Evolutionary conservation across 2,888 invertebrate genomes (phyloP).

Genomic region (Endotricha flammealis): DNA sequence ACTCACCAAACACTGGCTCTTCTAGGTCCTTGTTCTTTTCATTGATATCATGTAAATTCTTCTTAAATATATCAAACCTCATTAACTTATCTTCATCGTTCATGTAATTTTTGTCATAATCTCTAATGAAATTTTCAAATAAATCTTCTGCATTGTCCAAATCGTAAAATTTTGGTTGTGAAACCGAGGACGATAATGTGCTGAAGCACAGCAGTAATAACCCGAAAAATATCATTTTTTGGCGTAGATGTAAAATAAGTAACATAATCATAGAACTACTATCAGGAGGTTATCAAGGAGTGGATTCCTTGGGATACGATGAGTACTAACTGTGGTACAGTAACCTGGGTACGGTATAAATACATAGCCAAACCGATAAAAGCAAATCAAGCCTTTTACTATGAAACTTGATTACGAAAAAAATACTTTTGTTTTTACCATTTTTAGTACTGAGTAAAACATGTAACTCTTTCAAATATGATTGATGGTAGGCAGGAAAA

Average conservation of each 20-base stretch:
- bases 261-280: too few species aligned
- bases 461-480: too few species aligned
- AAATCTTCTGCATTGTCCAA: background rate
- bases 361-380: too few species aligned
- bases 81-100: constrained; percentile 1
- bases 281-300: too few species aligned
- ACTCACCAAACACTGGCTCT: constrained; percentile 1
- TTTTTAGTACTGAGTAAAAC: too few species aligned
- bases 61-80: constrained; percentile 5
- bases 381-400: too few species aligned
- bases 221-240: background rate
- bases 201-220: background rate
- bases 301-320: too few species aligned
- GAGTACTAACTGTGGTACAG: too few species aligned
- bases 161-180: background rate
- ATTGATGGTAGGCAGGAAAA: too few species aligned
- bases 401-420: too few species aligned
- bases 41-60: constrained; percentile 1
- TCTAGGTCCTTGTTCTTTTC: background rate
- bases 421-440: too few species aligned
- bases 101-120: background rate
- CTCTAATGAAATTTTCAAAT: constrained; percentile 2
- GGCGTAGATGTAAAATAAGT: background rate
- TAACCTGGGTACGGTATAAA: too few species aligned
- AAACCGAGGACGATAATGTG: background rate